Percentiles rank a stretch among this genome's conserved stretches.
phyloP scores from a whole-genome alignment of 2,888 invertebrate species.

The Megastigmus dorsalis region DNA sequence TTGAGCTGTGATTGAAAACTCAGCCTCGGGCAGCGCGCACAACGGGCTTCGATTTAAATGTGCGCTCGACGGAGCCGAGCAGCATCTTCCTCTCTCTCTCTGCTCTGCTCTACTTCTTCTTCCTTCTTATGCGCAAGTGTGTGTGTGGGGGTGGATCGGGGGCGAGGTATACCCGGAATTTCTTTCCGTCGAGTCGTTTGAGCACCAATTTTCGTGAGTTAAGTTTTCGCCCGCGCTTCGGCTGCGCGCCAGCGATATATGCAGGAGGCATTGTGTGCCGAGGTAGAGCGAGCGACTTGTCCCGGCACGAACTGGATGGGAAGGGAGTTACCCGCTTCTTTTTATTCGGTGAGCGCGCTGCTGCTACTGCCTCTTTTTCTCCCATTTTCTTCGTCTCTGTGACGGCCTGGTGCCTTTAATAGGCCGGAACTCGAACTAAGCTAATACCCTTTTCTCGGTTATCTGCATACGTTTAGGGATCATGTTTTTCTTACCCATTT shows the following conservation, averaged over 20 bases:
- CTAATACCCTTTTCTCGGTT: no score
- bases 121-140: not conserved
- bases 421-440: not conserved
- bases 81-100: not conserved
- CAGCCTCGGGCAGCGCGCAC: slow-evolving; percentile 62
- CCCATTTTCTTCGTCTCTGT: no score
- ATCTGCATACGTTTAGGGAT: no score
- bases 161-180: not conserved
- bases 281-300: not conserved
- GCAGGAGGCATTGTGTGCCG: not conserved
- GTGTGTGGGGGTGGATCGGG: no score
- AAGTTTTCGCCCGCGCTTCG: slow-evolving; percentile 27
- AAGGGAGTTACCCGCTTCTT: slow-evolving; percentile 4
- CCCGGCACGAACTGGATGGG: not conserved
- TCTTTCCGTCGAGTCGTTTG: slow-evolving; percentile 2
- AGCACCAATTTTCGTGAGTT: slow-evolving; percentile 46
- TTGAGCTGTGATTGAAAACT: slow-evolving; percentile 73
- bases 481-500: no score
- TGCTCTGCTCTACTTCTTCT: not conserved
- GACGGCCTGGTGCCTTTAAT: slow-evolving; percentile 10
- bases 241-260: not conserved
- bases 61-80: slow-evolving; percentile 46
- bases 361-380: not conserved
- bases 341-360: slow-evolving; percentile 4
- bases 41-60: slow-evolving; percentile 68